A percentile compares a stretch with the other conserved stretches of the same genome.
Evolutionary conservation across 2,797 vertebrate species (phyloP).

Genomic region (Clarias pachynema): DNA sequence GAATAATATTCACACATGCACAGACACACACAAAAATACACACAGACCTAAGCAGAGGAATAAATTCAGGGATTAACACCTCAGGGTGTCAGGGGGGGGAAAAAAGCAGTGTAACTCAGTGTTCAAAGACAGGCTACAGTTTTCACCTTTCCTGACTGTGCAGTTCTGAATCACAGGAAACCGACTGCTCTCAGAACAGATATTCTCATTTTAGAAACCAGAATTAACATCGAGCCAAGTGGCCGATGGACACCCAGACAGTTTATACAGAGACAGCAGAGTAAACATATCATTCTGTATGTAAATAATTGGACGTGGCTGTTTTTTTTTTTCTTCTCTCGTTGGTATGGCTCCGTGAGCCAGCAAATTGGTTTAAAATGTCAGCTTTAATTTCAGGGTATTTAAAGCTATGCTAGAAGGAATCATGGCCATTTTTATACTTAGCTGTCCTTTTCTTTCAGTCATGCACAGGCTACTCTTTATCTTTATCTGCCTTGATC

Average conservation of each 20-base stretch:
- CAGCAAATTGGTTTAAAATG: slow-evolving; percentile 18
- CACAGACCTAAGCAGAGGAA: slow-evolving; percentile 15
- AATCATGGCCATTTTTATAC: not conserved
- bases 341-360: not conserved
- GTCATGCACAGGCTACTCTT: slow-evolving; percentile 15
- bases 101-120: slow-evolving; percentile 20
- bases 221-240: slow-evolving; percentile 12
- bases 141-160: slow-evolving; percentile 22
- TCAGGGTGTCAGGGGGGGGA: slow-evolving; percentile 29
- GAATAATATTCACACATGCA: slow-evolving; percentile 22
- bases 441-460: slow-evolving; percentile 1
- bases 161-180: slow-evolving; percentile 20
- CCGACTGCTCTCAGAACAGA: slow-evolving; percentile 1
- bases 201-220: not conserved
- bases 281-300: slow-evolving; percentile 3
- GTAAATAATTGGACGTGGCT: slow-evolving; percentile 3
- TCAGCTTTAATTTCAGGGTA: slow-evolving; percentile 5
- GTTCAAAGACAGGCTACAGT: slow-evolving; percentile 34
- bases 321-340: not conserved
- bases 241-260: not conserved
- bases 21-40: slow-evolving; percentile 22
- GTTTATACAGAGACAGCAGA: slow-evolving; percentile 6
- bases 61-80: slow-evolving; percentile 42
- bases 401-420: not conserved
- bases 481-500: not conserved